Percentiles rank a stretch among this genome's conserved stretches.
phyloP scores from a whole-genome alignment of 2,888 invertebrate genomes.

The Eupithecia subfuscata region DNA sequence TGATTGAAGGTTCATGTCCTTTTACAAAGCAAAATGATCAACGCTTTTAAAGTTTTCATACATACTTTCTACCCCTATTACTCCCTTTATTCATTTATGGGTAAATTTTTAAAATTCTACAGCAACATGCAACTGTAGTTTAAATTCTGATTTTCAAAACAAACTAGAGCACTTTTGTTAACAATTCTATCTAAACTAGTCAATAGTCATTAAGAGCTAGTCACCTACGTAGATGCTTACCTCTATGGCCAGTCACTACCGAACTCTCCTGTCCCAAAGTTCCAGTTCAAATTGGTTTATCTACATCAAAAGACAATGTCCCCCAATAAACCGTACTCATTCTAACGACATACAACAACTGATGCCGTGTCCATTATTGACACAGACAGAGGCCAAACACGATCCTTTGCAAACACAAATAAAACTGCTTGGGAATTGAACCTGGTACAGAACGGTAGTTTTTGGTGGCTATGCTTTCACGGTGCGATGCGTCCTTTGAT shows the following conservation, averaged over 20 bases:
- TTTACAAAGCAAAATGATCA: not conserved
- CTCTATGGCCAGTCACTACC: not conserved
- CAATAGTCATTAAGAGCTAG: not conserved
- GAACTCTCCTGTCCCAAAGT: not conserved
- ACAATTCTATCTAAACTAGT: not conserved
- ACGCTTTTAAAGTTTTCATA: not conserved
- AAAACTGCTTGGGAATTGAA: constrained; percentile 60
- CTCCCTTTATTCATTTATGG: no score
- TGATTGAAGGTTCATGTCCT: no score
- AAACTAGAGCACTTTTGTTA: not conserved
- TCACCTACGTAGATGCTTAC: not conserved
- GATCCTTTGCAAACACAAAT: constrained; percentile 66
- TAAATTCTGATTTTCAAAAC: not conserved
- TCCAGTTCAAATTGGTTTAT: constrained; percentile 11
- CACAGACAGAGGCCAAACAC: constrained; percentile 75
- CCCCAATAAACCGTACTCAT: constrained; percentile 22
- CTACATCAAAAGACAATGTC: constrained; percentile 26
- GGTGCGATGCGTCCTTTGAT: constrained; percentile 14
- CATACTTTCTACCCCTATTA: no score
- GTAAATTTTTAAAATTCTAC: no score
- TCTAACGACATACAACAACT: constrained; percentile 35
- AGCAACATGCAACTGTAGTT: no score
- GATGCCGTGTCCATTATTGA: constrained; percentile 59
- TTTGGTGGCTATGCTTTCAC: constrained; percentile 22
- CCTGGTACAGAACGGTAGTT: constrained; percentile 38